Percentiles rank a stretch among this genome's conserved stretches.
These are phyloP conservation scores for Cossypha niveicapilla DNA, from an alignment of 2,797 vertebrate genomes.

Conservation along the genomic window DNA sequence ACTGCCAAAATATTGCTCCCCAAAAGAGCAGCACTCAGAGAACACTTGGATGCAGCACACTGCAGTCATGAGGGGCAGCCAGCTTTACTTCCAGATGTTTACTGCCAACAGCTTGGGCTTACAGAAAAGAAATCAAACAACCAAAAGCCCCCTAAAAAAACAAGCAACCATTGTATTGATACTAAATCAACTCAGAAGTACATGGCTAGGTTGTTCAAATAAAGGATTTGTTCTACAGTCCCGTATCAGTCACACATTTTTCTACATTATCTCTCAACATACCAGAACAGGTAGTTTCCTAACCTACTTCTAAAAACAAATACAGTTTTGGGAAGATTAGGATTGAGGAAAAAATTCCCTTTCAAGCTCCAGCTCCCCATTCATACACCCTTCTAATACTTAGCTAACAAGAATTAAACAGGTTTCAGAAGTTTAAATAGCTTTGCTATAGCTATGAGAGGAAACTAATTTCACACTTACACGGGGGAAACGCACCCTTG, in stretches of 20 bases:
- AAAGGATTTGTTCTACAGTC: not conserved
- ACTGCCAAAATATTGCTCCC: rapidly evolving
- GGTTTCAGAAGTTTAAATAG: not conserved
- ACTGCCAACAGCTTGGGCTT: not conserved
- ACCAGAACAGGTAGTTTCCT: not conserved
- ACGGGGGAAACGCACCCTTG: not conserved
- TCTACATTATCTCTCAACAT: not conserved
- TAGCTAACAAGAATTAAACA: not conserved
- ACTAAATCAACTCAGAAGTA: not conserved
- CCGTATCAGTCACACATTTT: rapidly evolving
- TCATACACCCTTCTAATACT: not conserved
- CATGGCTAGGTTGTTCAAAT: not conserved
- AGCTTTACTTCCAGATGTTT: not conserved
- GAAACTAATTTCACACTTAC: not conserved
- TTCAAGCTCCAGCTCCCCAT: not conserved
- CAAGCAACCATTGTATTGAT: not conserved
- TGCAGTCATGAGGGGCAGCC: not conserved
- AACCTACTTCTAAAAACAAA: not conserved
- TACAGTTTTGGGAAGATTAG: not conserved
- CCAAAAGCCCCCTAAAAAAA: not conserved
- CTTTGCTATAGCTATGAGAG: not conserved
- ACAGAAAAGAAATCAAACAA: not conserved
- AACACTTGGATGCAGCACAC: not conserved
- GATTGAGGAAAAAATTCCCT: not conserved
- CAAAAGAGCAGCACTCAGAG: not conserved